Evolutionary conservation across 53 echinoderm and acorn worm genomes (phyloP), one percentile per base, ranked within the genome.

Genomic region (Luidia sarsii): DNA sequence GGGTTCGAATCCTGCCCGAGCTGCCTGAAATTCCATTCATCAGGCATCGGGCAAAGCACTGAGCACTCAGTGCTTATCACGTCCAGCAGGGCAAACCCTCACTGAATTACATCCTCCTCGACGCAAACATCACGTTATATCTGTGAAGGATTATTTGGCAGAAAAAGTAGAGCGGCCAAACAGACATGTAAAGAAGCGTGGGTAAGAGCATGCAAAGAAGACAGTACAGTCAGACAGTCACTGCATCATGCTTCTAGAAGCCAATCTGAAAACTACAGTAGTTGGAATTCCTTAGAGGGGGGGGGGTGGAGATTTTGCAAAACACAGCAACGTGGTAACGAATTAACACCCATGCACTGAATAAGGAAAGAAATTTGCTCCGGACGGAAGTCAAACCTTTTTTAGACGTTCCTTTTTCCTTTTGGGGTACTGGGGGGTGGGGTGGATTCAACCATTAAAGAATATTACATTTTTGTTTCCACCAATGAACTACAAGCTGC

Each of bases 341-440:
- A 46, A 10, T 46, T 46, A 67, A 67, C 67, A 45, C 67, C 67
- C 45, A 45, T 67, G 67, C 67, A 43, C 3, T 35, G 10, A 1
- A 37, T 27, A 45, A 41, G 13, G 7, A 67, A 16, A 53, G 10
- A 46, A 46, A 46, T 46, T 46, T 8, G 15, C n/a, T 21, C 53
- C 41, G 11, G n/a, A 53, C n/a, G n/a, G n/a, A 67, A 41, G 25
- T 53, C 41, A 67, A 63, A 67, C 67, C 67, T 67, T 67, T 67
- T 67, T 67, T 67, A 28, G 11, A 27, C 7, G 8, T 43, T 67
- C 41, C 67, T 45, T 67, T 39, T 67, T 67, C 67, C 67, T 67
- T 67, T 67, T 67, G 34, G 67, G 67, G 67, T 11, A 45, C 67
- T 67, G 43, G 15, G 15, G 45, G 28, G 9, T 43, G 22, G n/a